phyloP scores from a whole-genome alignment of 1,140 invertebrate genomes.

The Acromyrmex echinatior region DNA sequence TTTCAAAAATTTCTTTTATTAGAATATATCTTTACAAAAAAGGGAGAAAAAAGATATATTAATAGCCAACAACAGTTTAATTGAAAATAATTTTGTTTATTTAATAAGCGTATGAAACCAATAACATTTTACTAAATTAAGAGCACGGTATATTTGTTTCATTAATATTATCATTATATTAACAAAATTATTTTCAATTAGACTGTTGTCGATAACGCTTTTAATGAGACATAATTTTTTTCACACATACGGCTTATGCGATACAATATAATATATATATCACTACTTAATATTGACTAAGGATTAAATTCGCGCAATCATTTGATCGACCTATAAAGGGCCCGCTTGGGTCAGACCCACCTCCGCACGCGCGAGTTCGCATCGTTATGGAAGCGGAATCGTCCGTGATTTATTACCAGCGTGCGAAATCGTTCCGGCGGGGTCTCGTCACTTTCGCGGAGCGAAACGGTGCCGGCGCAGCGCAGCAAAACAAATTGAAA shows the following conservation, averaged over 20 bases:
- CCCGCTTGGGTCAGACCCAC: conserved; percentile 17
- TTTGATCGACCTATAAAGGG: conserved; percentile 49
- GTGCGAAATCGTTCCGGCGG: conserved; percentile 71
- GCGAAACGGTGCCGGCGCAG: conserved; percentile 62
- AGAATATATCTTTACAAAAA: neutral
- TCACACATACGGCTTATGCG: neutral
- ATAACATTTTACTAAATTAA: no score
- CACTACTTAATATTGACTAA: neutral
- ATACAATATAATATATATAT: neutral
- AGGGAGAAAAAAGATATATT: no score
- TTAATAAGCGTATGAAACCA: no score
- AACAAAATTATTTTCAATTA: no score
- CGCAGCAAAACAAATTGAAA: conserved; percentile 69
- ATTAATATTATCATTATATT: no score
- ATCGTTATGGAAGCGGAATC: conserved; percentile 69
- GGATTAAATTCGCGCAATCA: neutral
- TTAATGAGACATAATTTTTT: no score
- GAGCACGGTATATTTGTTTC: no score
- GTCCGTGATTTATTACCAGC: conserved; percentile 70
- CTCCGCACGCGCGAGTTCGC: conserved; percentile 29
- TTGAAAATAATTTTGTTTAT: no score
- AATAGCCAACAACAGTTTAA: no score
- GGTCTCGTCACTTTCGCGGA: conserved; percentile 73
- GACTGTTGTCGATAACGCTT: no score
- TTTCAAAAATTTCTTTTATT: neutral